phyloP scores from a whole-genome alignment of 2,113 vertebrate genomes.

The Salvelinus sp. region DNA sequence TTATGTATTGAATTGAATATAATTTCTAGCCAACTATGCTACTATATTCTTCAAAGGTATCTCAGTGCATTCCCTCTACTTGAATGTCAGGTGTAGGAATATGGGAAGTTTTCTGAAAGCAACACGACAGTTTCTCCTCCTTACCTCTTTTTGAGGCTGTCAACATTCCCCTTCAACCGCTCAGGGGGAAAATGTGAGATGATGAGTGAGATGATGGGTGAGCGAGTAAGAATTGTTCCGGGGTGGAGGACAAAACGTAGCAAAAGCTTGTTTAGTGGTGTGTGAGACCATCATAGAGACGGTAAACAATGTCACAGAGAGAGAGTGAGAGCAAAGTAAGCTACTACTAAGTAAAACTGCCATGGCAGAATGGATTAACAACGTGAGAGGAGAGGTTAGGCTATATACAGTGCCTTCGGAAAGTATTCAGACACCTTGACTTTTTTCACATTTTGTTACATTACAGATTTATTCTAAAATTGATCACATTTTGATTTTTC shows the following conservation, averaged over 20 bases:
- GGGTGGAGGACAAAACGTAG: constrained; percentile 55
- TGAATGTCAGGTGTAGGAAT: neutral
- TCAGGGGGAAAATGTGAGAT: constrained; percentile 48
- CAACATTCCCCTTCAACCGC: constrained; percentile 50
- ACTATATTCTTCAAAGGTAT: neutral
- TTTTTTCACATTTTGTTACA: no score
- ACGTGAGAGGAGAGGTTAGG: constrained; percentile 13
- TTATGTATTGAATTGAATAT: no score
- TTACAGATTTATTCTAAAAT: no score
- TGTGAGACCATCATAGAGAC: constrained; percentile 46
- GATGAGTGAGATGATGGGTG: constrained; percentile 48
- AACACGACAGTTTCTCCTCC: constrained; percentile 4
- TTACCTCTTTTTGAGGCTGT: constrained; percentile 50
- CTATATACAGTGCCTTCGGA: neutral
- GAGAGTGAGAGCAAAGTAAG: constrained; percentile 32
- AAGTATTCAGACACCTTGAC: no score
- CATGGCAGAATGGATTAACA: constrained; percentile 48
- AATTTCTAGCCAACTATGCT: neutral
- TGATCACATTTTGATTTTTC: no score
- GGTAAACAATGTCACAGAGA: constrained; percentile 39
- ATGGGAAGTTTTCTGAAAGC: neutral
- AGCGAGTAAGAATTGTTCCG: constrained; percentile 45
- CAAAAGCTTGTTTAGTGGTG: constrained; percentile 63
- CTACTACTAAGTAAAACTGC: constrained; percentile 12
- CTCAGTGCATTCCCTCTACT: neutral